Evolutionary conservation across 2,113 vertebrate species (phyloP).

Genomic region (Serinus canaria): DNA sequence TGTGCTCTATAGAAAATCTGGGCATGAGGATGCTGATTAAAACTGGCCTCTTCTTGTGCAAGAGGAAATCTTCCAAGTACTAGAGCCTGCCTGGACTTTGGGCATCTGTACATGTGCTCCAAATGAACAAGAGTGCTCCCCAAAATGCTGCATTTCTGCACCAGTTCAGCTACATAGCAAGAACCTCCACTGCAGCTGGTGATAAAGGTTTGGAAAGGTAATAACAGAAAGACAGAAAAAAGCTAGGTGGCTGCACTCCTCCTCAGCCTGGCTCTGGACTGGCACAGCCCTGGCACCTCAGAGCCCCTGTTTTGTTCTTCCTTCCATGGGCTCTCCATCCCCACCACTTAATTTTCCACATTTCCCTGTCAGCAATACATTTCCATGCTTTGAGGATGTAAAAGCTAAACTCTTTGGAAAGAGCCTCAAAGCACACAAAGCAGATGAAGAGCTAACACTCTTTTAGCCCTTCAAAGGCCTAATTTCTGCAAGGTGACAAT

Average conservation of each 20-base stretch:
- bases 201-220: background rate
- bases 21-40: background rate
- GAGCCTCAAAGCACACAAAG: background rate
- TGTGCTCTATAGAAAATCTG: background rate
- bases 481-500: background rate
- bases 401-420: background rate
- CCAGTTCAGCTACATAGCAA: background rate
- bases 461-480: background rate
- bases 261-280: background rate
- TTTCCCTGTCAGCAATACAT: background rate
- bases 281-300: background rate
- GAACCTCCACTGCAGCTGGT: background rate
- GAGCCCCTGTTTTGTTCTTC: background rate
- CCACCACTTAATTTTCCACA: background rate
- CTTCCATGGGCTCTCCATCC: background rate
- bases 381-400: background rate
- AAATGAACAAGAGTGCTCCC: background rate
- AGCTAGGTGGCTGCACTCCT: background rate
- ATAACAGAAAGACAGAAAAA: background rate
- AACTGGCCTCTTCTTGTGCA: background rate
- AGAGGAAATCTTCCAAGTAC: background rate
- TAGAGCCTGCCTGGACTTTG: background rate
- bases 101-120: background rate
- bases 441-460: background rate
- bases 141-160: background rate